Base-by-base conservation (phyloP, 2,113 vertebrate genomes). In the Alethe diademata region DNA sequence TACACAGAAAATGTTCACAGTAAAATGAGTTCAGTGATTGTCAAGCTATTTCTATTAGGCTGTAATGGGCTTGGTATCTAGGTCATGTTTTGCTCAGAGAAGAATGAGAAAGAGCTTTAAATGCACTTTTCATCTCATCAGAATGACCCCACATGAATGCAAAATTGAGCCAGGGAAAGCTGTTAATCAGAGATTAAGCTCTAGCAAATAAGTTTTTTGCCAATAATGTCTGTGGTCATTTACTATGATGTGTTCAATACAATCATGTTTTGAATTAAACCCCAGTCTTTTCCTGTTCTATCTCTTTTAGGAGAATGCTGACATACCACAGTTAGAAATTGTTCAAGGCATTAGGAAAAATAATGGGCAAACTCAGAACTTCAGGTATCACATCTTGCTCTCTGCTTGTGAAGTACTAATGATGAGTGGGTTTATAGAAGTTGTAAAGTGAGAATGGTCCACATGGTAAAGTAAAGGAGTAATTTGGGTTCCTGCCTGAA, bases 121-220 rank as follows among this genome's bases (percentile, higher is more conserved):
- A 83, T 73, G 80, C 48, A 53, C 89, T 92, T 97, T 97, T 94
- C 78, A 67, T 96, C 69, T 84, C 48, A 95, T 70, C 65, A 74
- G 40, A 96, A 94, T 78, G 85, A 93, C 66, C 92, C 29, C 23
- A 14, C 71, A 84, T 92, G 95, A 97, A 97, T 92, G 67, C 80
- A 90, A 92, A 97, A 72, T 53, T 92, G 85, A 96, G 73, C 80
- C 74, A 91, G 54, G 90, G 83, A 90, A 76, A 96, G 76, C 72
- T 96, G 97, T 93, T 97, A 96, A 95, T 94, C 94, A 96, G 90
- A 96, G 94, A 97, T 97, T 96, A 97, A 96, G 88, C 85, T 96
- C 78, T 78, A 91, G 96, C 94, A 97, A 97, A 96, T 96, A 96
- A 93, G 74, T 64, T 64, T 71, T 92, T 96, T 96, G 93, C 97